These are phyloP conservation scores for Nymphalis c-album DNA, from an alignment of 2,888 invertebrate species.

Conservation along the genomic window DNA sequence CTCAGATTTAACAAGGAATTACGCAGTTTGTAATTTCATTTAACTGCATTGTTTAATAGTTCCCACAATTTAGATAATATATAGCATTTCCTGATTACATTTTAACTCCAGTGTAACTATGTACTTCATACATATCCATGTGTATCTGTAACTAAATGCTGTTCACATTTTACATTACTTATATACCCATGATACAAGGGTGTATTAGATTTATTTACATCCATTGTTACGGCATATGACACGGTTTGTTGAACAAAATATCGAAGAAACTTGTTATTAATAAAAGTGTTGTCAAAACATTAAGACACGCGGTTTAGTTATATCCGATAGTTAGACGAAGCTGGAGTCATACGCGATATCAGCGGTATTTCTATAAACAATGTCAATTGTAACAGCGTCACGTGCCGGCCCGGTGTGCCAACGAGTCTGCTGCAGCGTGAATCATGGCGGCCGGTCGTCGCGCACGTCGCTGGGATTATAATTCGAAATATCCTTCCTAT, in stretches of 20 bases:
- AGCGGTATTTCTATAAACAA: slow-evolving; percentile 2
- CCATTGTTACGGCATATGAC: too few species aligned
- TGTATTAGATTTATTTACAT: too few species aligned
- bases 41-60: slow-evolving; percentile 3
- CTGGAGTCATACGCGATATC: background rate
- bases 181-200: too few species aligned
- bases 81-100: slow-evolving; percentile 6
- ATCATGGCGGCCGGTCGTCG: slow-evolving; percentile 1
- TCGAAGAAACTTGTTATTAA: background rate
- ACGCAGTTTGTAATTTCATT: background rate
- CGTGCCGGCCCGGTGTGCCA: background rate
- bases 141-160: too few species aligned
- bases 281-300: background rate
- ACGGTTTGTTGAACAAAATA: too few species aligned
- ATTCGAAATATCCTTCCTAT: background rate
- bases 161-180: too few species aligned
- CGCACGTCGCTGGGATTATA: background rate
- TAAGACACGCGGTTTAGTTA: background rate
- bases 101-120: background rate
- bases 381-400: background rate
- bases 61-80: slow-evolving; percentile 2
- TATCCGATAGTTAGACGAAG: background rate
- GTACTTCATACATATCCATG: too few species aligned
- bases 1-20: background rate
- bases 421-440: slow-evolving; percentile 6